These are phyloP conservation scores for Gonioctena quinquepunctata DNA, from an alignment of 1,140 invertebrate species.

Conservation along the genomic window DNA sequence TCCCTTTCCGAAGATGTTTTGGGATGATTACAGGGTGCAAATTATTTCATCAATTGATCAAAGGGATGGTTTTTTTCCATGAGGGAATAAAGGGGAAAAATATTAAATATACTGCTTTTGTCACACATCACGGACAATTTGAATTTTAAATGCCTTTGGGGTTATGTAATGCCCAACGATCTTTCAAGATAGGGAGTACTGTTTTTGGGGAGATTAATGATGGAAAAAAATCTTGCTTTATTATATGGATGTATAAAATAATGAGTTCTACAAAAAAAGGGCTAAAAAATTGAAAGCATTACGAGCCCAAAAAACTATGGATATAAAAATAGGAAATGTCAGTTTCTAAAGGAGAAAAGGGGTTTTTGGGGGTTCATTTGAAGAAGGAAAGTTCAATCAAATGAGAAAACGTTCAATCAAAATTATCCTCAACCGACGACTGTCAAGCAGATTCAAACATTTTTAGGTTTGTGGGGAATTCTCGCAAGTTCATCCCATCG, in stretches of 20 bases:
- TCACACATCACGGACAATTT: constrained; percentile 39
- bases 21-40: constrained; percentile 28
- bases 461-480: constrained; percentile 48
- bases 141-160: constrained; percentile 44
- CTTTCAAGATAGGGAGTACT: constrained; percentile 33
- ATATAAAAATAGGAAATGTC: constrained; percentile 50
- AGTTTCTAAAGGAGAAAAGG: constrained; percentile 23
- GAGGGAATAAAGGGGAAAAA: constrained; percentile 37
- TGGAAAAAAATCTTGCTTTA: constrained; percentile 33
- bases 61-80: constrained; percentile 52
- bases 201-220: constrained; percentile 40
- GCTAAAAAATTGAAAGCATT: constrained; percentile 29
- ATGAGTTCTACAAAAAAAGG: constrained; percentile 27
- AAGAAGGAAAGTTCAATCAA: constrained; percentile 30
- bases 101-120: constrained; percentile 40
- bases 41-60: constrained; percentile 43
- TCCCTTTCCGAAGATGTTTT: constrained; percentile 40
- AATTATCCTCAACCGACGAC: constrained; percentile 44
- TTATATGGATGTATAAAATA: constrained; percentile 40
- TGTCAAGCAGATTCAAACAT: constrained; percentile 41
- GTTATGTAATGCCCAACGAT: constrained; percentile 30
- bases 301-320: constrained; percentile 43
- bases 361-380: constrained; percentile 26
- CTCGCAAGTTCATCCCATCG: constrained; percentile 45
- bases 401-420: constrained; percentile 47